Percentiles rank a stretch among this genome's conserved stretches.
These are phyloP conservation scores for Gobio gobio DNA, from an alignment of 2,113 vertebrate species.

Conservation along the genomic window DNA sequence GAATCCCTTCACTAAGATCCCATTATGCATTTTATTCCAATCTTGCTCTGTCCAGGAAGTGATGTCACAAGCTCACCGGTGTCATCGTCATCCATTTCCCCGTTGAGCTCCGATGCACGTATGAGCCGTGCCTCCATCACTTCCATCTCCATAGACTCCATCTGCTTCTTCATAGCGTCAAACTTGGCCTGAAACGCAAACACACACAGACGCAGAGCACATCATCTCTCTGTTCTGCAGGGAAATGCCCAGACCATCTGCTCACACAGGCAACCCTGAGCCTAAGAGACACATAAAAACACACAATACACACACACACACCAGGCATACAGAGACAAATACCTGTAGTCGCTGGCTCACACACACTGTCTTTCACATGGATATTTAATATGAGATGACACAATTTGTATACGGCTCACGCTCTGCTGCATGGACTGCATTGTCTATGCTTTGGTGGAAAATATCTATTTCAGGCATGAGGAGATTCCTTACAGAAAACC, in stretches of 20 bases:
- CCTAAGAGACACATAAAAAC: conserved; percentile 34
- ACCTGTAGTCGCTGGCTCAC: conserved; percentile 5
- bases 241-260: conserved; percentile 50
- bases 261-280: conserved; percentile 39
- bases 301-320: conserved; percentile 34
- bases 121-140: conserved; percentile 97
- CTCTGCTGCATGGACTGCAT: neutral
- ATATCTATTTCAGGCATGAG: conserved; percentile 43
- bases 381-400: conserved; percentile 26
- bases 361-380: neutral
- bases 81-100: conserved; percentile 91
- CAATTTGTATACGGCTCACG: conserved; percentile 45
- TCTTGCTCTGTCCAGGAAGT: conserved; percentile 10
- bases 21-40: conserved; percentile 32
- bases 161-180: conserved; percentile 90
- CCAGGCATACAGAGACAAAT: conserved; percentile 21
- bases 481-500: conserved; percentile 33
- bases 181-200: conserved; percentile 82
- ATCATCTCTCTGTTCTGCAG: conserved; percentile 21
- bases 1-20: neutral
- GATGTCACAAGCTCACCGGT: conserved; percentile 74
- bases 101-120: conserved; percentile 91
- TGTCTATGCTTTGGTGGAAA: conserved; percentile 40
- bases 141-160: conserved; percentile 97
- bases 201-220: conserved; percentile 29